A percentile compares a stretch with the other conserved stretches of the same genome.
phyloP scores from a whole-genome alignment of 2,797 vertebrate genomes.

The Anomalospiza imberbis region DNA sequence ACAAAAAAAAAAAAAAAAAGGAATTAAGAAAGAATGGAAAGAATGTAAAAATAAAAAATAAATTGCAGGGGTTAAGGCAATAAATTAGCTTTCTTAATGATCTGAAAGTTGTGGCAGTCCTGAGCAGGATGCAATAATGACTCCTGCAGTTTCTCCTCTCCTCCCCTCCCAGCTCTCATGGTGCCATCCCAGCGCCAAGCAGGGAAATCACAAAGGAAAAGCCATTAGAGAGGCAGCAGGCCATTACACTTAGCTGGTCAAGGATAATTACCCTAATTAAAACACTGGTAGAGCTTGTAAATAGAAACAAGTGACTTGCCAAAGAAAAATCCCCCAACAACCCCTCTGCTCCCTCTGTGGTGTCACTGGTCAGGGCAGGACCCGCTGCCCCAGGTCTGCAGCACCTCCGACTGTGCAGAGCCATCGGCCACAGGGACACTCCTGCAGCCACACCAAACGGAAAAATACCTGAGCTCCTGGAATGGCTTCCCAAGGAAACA shows the following conservation, averaged over 20 bases:
- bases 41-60: neutral
- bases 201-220: neutral
- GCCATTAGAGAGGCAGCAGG: neutral
- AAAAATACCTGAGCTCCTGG: neutral
- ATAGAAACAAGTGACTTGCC: neutral
- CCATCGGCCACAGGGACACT: neutral
- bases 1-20: too few relatives aligned
- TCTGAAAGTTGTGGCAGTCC: neutral
- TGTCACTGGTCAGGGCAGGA: neutral
- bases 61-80: neutral
- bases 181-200: neutral
- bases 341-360: neutral
- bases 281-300: neutral
- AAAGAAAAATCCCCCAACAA: neutral
- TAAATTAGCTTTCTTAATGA: neutral
- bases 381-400: neutral
- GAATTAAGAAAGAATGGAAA: neutral
- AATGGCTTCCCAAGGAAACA: neutral
- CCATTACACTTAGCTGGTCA: neutral
- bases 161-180: neutral
- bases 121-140: neutral
- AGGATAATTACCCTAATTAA: slow-evolving; percentile 25
- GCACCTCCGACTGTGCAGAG: neutral
- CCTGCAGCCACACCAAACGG: neutral
- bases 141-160: neutral